Evolutionary conservation across 2,113 vertebrate genomes (phyloP).

Genomic region (Aptenodytes forsteri): DNA sequence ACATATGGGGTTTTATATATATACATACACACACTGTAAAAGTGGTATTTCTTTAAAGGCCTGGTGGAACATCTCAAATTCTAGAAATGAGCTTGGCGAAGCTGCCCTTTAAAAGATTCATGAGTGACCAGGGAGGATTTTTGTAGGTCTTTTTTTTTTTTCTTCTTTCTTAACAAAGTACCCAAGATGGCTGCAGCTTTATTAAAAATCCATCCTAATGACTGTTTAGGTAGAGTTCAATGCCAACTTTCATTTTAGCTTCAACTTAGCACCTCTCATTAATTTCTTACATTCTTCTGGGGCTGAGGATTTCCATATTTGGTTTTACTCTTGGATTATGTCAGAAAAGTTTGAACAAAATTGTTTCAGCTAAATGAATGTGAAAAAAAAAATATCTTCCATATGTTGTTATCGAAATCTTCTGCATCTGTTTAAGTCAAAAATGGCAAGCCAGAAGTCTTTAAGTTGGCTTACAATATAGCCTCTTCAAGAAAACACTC

Average conservation of each 20-base stretch:
- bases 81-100: background rate
- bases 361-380: conserved; percentile 14
- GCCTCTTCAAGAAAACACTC: background rate
- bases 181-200: background rate
- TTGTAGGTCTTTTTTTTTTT: background rate
- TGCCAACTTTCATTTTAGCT: conserved; percentile 19
- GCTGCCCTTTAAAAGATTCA: background rate
- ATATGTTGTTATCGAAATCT: conserved; percentile 50
- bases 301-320: conserved; percentile 49
- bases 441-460: conserved; percentile 41
- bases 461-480: background rate
- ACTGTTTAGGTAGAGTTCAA: background rate
- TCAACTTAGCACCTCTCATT: conserved; percentile 29
- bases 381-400: conserved; percentile 29
- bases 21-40: background rate
- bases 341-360: conserved; percentile 34
- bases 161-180: background rate
- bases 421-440: conserved; percentile 53
- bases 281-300: conserved; percentile 34
- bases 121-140: background rate
- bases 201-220: background rate
- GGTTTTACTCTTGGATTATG: conserved; percentile 44
- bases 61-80: background rate
- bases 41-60: background rate
- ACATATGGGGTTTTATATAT: background rate